Evolutionary conservation across 1,140 invertebrate species (phyloP).

Genomic region (Trachymyrmex septentrionalis): DNA sequence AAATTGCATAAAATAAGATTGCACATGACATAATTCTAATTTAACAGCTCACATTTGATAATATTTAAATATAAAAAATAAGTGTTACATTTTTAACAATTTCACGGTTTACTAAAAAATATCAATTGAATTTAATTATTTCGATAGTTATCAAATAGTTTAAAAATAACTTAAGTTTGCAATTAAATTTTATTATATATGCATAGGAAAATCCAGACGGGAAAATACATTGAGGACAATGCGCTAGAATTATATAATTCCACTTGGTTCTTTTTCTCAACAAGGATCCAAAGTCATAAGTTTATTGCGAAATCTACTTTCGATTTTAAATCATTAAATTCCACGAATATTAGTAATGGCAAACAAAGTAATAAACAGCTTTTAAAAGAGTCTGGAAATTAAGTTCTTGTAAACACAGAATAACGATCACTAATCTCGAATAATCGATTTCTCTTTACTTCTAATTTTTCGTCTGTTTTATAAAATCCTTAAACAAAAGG

Average conservation of each 20-base stretch:
- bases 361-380: not conserved
- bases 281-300: not conserved
- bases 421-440: not conserved
- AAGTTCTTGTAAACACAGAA: not conserved
- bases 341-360: not conserved
- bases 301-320: not conserved
- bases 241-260: slow-evolving; percentile 35
- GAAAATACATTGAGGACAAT: not conserved
- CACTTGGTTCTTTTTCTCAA: not conserved
- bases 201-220: not conserved
- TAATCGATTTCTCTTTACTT: not conserved
- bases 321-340: not conserved
- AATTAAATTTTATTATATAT: slow-evolving; percentile 6
- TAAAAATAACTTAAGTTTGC: not conserved
- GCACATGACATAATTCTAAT: not conserved
- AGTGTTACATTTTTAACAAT: not conserved
- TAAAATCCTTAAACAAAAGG: not conserved
- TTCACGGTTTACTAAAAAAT: not conserved
- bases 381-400: not conserved
- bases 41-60: not conserved
- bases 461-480: not conserved
- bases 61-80: not conserved
- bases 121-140: not conserved
- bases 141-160: not conserved
- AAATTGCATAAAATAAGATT: not conserved